Evolutionary conservation across 1,140 invertebrate genomes (phyloP).

Genomic region (Pararge aegeria): DNA sequence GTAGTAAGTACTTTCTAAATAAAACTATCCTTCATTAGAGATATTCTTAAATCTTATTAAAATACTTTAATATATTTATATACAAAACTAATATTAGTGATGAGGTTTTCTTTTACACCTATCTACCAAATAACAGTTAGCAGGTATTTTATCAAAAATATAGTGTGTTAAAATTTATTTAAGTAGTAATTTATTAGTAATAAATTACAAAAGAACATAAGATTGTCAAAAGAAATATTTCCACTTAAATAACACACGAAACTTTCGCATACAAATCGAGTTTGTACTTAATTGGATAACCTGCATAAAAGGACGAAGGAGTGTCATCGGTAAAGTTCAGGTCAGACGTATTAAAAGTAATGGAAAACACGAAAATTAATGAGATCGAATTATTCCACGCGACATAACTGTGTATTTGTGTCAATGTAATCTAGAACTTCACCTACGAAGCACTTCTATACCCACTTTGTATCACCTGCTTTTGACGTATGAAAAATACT

Average conservation of each 20-base stretch:
- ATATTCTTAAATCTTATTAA: too few relatives aligned
- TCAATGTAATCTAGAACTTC: constrained; percentile 6
- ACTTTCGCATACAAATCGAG: background rate
- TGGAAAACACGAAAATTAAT: constrained; percentile 13
- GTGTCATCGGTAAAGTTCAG: constrained; percentile 11
- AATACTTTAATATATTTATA: too few relatives aligned
- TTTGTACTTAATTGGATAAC: constrained; percentile 19
- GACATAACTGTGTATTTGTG: constrained; percentile 15
- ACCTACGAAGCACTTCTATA: constrained; percentile 7
- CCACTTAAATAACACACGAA: background rate
- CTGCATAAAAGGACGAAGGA: constrained; percentile 19
- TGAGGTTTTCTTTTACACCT: too few relatives aligned
- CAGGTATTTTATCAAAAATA: too few relatives aligned
- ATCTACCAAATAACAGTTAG: too few relatives aligned
- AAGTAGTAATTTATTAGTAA: too few relatives aligned
- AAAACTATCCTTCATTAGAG: too few relatives aligned
- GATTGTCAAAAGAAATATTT: too few relatives aligned
- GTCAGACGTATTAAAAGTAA: constrained; percentile 19
- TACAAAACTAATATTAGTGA: too few relatives aligned
- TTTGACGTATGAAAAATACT: constrained; percentile 30
- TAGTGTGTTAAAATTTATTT: too few relatives aligned
- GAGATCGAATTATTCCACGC: constrained; percentile 20
- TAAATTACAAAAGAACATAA: too few relatives aligned
- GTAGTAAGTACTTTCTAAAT: too few relatives aligned
- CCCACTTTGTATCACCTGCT: constrained; percentile 25